Conservation (phyloP, 2,113 vertebrate species). For the Upupa epops region DNA sequence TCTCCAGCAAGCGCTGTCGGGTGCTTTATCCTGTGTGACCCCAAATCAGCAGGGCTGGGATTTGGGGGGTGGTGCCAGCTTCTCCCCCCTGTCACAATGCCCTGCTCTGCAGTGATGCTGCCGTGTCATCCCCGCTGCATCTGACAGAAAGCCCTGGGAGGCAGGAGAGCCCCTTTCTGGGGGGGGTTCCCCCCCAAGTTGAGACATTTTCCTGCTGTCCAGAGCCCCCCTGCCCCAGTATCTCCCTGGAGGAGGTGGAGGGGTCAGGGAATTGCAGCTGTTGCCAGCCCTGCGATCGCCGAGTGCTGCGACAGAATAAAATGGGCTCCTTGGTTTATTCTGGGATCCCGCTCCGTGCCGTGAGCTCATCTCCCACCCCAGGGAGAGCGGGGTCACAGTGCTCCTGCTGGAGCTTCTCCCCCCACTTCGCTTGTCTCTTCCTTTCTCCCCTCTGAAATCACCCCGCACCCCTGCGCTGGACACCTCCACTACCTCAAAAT, state of each 20-base stretch:
- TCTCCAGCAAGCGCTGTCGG: background rate
- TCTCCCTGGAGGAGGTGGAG: background rate
- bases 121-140: no score
- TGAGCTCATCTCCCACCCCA: background rate
- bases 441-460: background rate
- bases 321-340: background rate
- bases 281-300: background rate
- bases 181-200: background rate
- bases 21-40: no score
- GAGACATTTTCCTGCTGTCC: fast-evolving
- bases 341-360: fast-evolving
- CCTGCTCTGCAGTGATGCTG: background rate
- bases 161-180: background rate
- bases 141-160: no score
- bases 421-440: background rate
- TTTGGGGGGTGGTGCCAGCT: background rate
- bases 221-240: background rate
- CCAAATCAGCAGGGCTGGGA: no score
- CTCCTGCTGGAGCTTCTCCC: background rate
- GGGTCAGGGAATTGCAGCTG: background rate
- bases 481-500: background rate
- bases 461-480: fast-evolving
- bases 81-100: no score
- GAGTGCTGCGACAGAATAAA: background rate
- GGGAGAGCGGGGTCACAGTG: no score